Base-by-base conservation (phyloP, 2,113 vertebrate species). In the Panthera uncia region DNA sequence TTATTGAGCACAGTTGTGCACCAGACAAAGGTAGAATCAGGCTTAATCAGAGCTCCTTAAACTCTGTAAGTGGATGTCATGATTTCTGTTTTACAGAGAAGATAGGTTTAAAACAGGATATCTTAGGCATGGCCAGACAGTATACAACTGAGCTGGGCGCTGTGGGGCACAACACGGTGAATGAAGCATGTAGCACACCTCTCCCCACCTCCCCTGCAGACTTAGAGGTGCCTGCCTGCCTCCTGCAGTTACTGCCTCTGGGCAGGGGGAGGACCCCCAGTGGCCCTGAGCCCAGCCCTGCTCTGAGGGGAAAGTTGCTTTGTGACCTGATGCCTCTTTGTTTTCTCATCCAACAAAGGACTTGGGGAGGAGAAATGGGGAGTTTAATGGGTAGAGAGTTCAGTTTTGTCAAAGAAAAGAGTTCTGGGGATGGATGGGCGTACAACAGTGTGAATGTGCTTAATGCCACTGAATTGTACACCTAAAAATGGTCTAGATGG, bases 41-140 rank as follows among this genome's bases (percentile, higher is more conserved):
- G 50, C 61, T 61, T 48, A 71, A 16, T 18, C 14, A 21, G 79
- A 48, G 66, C 29, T 50, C 55, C 29, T 78, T 71, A 29, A 63
- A 15, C 80, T 55, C 13, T 21, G 25, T 19, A 14, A 36, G 55
- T 15, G 11, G 73, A 80, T 36, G 41, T 15, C 25, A 14, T 48
- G 45, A 25, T 81, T 55, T 38, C 55, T 73, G 10, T 36, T 74
- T 91, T 68, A 9, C 21, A 78, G 36, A 55, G 31, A 74, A 65
- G 63, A 50, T 4, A 55, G 55, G 65, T 16, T 50, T 3, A 0
- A 1, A 45, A 66, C 3, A 1, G 13, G 2, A 9, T 25, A 8
- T 68, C 66, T 66, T 45, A 86, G 25, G 55, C n/a, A 14, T 1
- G 63, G 52, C 31, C 31, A 1, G 31, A 11, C 29, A 41, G 74